These are phyloP conservation scores for Turritopsis dohrnii DNA, from an alignment of 30 jellyfish, hydroid and myxozoan genomes.

Conservation along the genomic window DNA sequence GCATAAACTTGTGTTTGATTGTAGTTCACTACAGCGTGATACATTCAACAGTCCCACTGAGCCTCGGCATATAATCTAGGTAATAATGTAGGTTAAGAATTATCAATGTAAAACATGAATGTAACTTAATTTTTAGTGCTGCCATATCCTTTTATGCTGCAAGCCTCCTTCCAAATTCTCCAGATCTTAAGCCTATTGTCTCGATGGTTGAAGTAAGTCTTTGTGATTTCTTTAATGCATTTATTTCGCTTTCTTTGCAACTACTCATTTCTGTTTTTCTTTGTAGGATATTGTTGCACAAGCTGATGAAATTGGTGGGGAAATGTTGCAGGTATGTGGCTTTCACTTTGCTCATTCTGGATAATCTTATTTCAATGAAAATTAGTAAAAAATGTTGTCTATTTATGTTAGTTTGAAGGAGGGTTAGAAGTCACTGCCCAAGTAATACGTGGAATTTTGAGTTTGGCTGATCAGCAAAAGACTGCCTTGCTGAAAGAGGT, in stretches of 20 bases:
- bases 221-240: neutral
- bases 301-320: constrained; percentile 86
- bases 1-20: constrained; percentile 8
- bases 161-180: constrained; percentile 69
- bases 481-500: constrained; percentile 40
- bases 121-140: constrained; percentile 38
- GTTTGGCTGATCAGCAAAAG: constrained; percentile 56
- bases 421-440: constrained; percentile 71
- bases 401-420: constrained; percentile 66
- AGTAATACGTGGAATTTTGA: constrained; percentile 54
- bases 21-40: constrained; percentile 5
- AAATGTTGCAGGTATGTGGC: constrained; percentile 45
- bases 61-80: neutral
- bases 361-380: too few relatives aligned
- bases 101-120: neutral
- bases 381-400: too few relatives aligned
- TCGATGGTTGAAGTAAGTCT: constrained; percentile 70
- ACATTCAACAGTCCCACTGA: constrained; percentile 53
- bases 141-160: constrained; percentile 77
- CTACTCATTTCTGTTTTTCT: too few relatives aligned
- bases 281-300: constrained; percentile 75
- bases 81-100: neutral
- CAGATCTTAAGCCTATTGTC: constrained; percentile 39
- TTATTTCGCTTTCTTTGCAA: neutral
- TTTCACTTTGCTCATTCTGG: neutral